Conservation (phyloP, 1,140 invertebrate species). For the Bradynema listronoti region DNA sequence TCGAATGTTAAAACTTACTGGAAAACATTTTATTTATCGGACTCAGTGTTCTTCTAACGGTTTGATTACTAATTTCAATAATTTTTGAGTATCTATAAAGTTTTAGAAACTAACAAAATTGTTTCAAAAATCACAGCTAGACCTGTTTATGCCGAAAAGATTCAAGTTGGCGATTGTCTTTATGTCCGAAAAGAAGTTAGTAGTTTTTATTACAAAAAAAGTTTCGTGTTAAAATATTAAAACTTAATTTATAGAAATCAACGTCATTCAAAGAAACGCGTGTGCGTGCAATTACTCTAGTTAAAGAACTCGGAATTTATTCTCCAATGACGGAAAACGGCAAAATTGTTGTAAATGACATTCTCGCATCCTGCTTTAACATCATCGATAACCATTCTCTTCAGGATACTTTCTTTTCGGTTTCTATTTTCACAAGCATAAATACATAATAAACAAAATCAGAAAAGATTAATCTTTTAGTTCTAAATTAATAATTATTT, state of each 20-base stretch:
- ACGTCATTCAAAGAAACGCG: constrained; percentile 11
- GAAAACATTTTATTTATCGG: constrained; percentile 44
- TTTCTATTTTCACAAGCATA: no score
- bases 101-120: background rate
- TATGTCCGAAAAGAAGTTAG: constrained; percentile 22
- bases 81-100: background rate
- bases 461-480: no score
- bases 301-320: constrained; percentile 36
- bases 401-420: no score
- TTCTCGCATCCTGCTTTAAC: constrained; percentile 46
- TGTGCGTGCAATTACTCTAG: background rate
- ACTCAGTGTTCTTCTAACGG: constrained; percentile 28
- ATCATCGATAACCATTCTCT: no score
- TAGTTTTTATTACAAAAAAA: constrained; percentile 15
- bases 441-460: no score
- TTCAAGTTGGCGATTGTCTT: constrained; percentile 33
- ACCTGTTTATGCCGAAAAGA: constrained; percentile 36
- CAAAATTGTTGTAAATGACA: constrained; percentile 39
- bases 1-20: constrained; percentile 31
- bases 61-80: constrained; percentile 9
- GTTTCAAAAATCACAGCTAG: background rate
- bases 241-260: constrained; percentile 11
- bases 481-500: no score
- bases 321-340: constrained; percentile 46
- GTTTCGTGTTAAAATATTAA: background rate